Evolutionary conservation across 2,888 invertebrate species (phyloP).

Genomic region (Cheilosia urbana): DNA sequence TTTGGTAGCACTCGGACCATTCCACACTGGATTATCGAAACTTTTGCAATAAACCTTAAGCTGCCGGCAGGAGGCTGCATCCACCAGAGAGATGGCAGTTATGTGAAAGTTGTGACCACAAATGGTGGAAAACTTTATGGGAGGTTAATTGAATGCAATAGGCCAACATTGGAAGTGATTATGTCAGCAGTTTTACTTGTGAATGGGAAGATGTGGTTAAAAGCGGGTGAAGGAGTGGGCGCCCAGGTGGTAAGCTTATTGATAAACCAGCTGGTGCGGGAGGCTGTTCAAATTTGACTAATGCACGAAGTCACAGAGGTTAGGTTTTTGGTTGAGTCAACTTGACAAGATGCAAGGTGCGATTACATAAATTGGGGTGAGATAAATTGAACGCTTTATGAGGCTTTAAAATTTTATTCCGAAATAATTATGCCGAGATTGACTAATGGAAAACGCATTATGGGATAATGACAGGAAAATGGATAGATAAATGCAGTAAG

Average conservation of each 20-base stretch:
- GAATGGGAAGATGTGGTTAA: constrained; percentile 35
- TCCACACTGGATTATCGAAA: constrained; percentile 50
- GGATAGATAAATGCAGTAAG: no score
- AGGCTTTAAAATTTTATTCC: not conserved
- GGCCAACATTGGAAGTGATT: constrained; percentile 62
- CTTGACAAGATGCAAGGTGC: not conserved
- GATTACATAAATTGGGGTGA: not conserved
- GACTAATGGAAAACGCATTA: no score
- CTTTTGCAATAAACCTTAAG: constrained; percentile 48
- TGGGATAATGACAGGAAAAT: no score
- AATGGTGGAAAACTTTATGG: constrained; percentile 64
- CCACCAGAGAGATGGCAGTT: constrained; percentile 19
- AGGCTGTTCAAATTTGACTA: constrained; percentile 10
- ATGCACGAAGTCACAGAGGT: constrained; percentile 10
- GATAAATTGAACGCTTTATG: constrained; percentile 7
- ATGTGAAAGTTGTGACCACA: constrained; percentile 68
- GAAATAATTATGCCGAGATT: no score
- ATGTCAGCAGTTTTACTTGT: constrained; percentile 59
- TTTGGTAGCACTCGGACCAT: constrained; percentile 21
- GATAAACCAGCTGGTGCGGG: constrained; percentile 16
- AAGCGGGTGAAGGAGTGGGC: constrained; percentile 15
- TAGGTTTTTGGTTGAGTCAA: constrained; percentile 20
- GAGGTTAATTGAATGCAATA: constrained; percentile 72
- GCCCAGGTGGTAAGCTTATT: constrained; percentile 37
- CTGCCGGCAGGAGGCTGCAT: constrained; percentile 12